Conservation (phyloP, 2,888 invertebrate species). For the Schizotus pectinicornis region DNA sequence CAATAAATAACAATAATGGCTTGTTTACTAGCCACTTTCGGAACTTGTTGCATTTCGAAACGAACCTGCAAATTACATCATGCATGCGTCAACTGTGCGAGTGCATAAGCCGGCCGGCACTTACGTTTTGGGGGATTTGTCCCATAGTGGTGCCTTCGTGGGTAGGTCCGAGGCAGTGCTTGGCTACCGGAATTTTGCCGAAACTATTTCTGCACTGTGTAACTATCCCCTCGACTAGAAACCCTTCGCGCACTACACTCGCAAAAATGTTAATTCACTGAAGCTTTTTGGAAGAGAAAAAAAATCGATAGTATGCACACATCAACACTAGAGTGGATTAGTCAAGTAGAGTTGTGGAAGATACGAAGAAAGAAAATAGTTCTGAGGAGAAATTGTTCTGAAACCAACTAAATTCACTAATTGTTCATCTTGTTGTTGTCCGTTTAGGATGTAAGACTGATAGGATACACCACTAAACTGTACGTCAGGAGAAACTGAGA, state of each 20-base stretch:
- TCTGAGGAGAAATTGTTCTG: no score
- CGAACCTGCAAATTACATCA: neutral
- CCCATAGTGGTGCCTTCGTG: slow-evolving; percentile 59
- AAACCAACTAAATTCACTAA: no score
- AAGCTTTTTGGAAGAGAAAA: neutral
- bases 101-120: slow-evolving; percentile 32
- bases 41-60: neutral
- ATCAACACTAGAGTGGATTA: neutral
- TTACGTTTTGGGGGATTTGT: slow-evolving; percentile 58
- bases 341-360: no score
- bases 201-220: slow-evolving; percentile 10
- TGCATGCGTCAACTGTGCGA: neutral
- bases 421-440: no score
- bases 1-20: no score
- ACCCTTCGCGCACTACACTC: neutral
- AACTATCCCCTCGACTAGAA: neutral
- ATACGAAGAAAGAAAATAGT: no score
- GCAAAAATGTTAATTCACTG: neutral
- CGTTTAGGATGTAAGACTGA: no score
- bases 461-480: no score
- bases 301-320: neutral
- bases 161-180: slow-evolving; percentile 54
- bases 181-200: slow-evolving; percentile 60
- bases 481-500: slow-evolving; percentile 19
- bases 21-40: neutral